These are phyloP conservation scores for Oreocharis arfaki DNA, from an alignment of 2,113 vertebrate genomes.

Conservation along the genomic window DNA sequence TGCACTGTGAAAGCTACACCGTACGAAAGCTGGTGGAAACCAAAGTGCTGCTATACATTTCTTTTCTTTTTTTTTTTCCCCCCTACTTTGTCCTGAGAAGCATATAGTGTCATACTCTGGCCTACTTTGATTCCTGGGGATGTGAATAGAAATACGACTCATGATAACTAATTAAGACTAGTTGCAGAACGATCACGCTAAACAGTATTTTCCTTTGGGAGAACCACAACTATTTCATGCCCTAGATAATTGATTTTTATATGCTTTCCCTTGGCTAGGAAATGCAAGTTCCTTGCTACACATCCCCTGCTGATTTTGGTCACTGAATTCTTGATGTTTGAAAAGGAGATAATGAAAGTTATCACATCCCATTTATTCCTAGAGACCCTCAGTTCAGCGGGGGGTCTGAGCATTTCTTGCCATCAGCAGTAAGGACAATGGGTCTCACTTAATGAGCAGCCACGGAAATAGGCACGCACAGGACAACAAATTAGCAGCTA, in stretches of 20 bases:
- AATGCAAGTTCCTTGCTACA: neutral
- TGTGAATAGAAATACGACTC: neutral
- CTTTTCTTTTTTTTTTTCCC: rapidly evolving
- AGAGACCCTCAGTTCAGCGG: neutral
- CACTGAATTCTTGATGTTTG: neutral
- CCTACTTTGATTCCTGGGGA: neutral
- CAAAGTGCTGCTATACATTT: neutral
- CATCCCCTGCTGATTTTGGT: neutral
- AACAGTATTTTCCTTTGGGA: constrained; percentile 9
- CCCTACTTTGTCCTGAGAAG: neutral
- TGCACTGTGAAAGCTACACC: neutral
- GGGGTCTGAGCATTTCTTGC: neutral
- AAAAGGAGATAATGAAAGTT: neutral
- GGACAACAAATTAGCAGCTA: neutral
- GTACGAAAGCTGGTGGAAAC: neutral
- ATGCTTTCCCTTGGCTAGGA: neutral
- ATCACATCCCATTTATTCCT: neutral
- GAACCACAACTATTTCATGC: neutral
- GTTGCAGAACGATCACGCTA: neutral
- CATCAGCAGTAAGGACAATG: neutral
- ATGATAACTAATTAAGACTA: neutral
- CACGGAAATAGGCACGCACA: neutral
- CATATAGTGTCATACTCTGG: neutral
- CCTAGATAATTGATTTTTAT: neutral
- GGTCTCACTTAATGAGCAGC: neutral